Percentiles rank a stretch among this genome's conserved stretches.
Conservation (phyloP, 2,113 vertebrate genomes). For the Cyprinodon variegatus region DNA sequence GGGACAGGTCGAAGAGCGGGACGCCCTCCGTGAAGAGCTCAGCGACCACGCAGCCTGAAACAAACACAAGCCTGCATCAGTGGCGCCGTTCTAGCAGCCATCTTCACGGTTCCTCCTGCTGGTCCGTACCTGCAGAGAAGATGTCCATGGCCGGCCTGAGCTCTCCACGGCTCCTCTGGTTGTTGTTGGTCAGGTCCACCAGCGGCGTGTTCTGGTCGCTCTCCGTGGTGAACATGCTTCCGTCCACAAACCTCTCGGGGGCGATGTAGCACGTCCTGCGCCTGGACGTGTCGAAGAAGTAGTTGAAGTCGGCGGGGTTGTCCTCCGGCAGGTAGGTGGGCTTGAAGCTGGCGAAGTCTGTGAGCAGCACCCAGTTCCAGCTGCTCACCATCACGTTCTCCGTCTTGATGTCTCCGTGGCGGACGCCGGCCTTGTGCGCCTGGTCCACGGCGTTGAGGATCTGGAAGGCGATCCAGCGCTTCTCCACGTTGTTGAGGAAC, state of each 20-base stretch:
- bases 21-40: slow-evolving; percentile 97
- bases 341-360: slow-evolving; percentile 98
- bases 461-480: slow-evolving; percentile 98
- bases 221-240: slow-evolving; percentile 91
- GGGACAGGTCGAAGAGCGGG: slow-evolving; percentile 95
- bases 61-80: not conserved
- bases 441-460: slow-evolving; percentile 94
- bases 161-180: slow-evolving; percentile 92
- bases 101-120: too few relatives aligned
- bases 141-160: slow-evolving; percentile 96
- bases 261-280: slow-evolving; percentile 96
- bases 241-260: slow-evolving; percentile 95
- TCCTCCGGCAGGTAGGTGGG: slow-evolving; percentile 97
- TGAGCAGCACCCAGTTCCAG: slow-evolving; percentile 98
- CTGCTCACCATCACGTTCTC: slow-evolving; percentile 99
- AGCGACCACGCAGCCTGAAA: slow-evolving; percentile 93
- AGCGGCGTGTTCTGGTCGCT: slow-evolving; percentile 93
- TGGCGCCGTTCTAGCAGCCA: not conserved
- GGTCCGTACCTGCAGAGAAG: slow-evolving; percentile 90
- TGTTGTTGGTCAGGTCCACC: slow-evolving; percentile 92
- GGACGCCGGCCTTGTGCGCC: slow-evolving; percentile 92
- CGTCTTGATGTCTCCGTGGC: slow-evolving; percentile 97
- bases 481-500: slow-evolving; percentile 94
- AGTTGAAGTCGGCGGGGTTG: slow-evolving; percentile 98
- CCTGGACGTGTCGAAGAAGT: slow-evolving; percentile 96